phyloP scores from a whole-genome alignment of 2,888 invertebrate genomes.

The Diachrysia chrysitis region DNA sequence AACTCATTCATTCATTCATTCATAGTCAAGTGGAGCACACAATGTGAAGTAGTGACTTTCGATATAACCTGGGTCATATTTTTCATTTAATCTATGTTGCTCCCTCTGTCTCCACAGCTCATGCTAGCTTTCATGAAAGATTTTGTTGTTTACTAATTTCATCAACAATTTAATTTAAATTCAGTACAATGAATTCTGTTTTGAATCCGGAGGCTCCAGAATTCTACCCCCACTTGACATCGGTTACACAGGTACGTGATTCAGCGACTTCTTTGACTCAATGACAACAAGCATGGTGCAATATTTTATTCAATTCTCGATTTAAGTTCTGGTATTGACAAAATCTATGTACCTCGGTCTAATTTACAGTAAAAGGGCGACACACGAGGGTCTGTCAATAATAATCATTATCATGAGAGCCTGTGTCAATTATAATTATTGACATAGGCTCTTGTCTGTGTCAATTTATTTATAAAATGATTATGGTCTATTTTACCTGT shows the following conservation, averaged over 20 bases:
- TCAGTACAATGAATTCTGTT: constrained; percentile 75
- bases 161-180: constrained; percentile 47
- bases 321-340: neutral
- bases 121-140: constrained; percentile 58
- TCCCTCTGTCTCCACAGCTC: constrained; percentile 55
- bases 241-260: constrained; percentile 76
- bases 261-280: constrained; percentile 55
- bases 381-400: constrained; percentile 4
- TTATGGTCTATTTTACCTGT: neutral
- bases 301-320: constrained; percentile 20
- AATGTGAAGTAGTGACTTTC: constrained; percentile 39
- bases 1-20: too few relatives aligned
- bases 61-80: constrained; percentile 41
- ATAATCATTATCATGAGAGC: neutral
- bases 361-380: neutral
- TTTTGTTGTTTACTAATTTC: constrained; percentile 53
- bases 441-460: neutral
- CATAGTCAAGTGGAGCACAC: constrained; percentile 4
- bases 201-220: constrained; percentile 84
- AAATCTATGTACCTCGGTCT: neutral
- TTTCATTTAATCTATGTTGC: constrained; percentile 52
- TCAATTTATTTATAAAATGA: too few relatives aligned
- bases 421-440: neutral
- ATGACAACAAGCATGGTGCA: constrained; percentile 71
- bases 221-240: constrained; percentile 76